Percentiles rank a stretch among this genome's conserved stretches.
phyloP scores from a whole-genome alignment of 2,113 vertebrate genomes.

The Gymnogyps californianus region DNA sequence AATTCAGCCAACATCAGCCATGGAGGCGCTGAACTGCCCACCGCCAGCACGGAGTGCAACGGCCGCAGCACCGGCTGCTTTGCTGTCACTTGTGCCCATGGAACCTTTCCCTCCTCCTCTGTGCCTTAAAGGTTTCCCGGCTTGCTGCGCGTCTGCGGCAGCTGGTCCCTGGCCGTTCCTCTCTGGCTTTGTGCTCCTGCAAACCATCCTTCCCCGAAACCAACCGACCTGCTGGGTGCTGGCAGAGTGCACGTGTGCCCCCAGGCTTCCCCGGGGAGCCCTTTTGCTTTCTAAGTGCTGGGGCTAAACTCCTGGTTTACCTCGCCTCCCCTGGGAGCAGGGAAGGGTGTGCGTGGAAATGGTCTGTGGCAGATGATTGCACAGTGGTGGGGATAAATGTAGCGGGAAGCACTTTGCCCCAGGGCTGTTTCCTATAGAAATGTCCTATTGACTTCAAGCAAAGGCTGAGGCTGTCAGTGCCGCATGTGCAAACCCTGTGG shows the following conservation, averaged over 20 bases:
- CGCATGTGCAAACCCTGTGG: background rate
- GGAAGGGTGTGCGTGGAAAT: background rate
- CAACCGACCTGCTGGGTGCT: background rate
- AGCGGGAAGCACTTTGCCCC: background rate
- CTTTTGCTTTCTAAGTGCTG: background rate
- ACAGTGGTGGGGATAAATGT: background rate
- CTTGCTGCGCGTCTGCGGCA: rapidly evolving
- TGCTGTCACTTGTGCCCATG: background rate
- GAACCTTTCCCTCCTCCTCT: background rate
- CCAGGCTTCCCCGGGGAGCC: background rate
- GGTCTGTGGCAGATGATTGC: background rate
- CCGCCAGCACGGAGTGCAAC: rapidly evolving
- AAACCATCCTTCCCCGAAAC: background rate
- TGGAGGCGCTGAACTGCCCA: background rate
- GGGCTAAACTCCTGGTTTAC: background rate
- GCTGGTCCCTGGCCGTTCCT: background rate
- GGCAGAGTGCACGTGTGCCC: background rate
- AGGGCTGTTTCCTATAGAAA: background rate
- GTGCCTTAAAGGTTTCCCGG: background rate
- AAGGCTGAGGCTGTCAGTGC: background rate
- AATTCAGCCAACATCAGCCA: background rate
- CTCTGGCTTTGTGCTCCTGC: background rate
- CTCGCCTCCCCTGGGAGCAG: background rate
- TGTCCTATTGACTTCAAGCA: background rate
- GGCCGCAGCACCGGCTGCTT: background rate